Percentiles rank a stretch among this genome's conserved stretches.
phyloP scores from a whole-genome alignment of 2,113 vertebrate genomes.

The Anguilla rostrata region DNA sequence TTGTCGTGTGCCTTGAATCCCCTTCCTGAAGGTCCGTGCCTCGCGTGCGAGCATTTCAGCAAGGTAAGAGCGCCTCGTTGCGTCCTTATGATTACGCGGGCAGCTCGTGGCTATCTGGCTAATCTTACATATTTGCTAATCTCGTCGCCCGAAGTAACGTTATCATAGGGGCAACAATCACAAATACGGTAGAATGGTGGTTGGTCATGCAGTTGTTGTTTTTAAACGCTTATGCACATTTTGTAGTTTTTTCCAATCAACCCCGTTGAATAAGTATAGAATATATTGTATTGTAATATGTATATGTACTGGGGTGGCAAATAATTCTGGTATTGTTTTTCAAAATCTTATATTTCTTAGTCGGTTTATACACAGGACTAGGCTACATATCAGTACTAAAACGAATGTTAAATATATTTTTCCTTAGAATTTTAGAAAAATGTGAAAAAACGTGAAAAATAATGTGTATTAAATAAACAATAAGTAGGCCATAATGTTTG shows the following conservation, averaged over 20 bases:
- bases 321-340: neutral
- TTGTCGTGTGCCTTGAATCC: neutral
- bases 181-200: neutral
- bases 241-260: neutral
- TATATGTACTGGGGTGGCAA: neutral
- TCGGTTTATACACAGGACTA: neutral
- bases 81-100: neutral
- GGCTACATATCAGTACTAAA: too few species aligned
- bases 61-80: slow-evolving; percentile 12
- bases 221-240: neutral
- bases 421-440: neutral
- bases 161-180: neutral
- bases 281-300: neutral
- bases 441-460: neutral
- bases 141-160: neutral
- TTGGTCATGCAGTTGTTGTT: neutral
- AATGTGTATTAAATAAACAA: neutral
- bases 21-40: neutral
- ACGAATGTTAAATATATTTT: neutral
- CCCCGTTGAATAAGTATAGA: neutral
- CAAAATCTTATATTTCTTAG: neutral
- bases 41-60: neutral
- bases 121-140: slow-evolving; percentile 12
- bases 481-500: neutral
- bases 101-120: neutral